These are phyloP conservation scores for Xylocopa sonorina DNA, from an alignment of 1,140 invertebrate genomes.

Conservation along the genomic window DNA sequence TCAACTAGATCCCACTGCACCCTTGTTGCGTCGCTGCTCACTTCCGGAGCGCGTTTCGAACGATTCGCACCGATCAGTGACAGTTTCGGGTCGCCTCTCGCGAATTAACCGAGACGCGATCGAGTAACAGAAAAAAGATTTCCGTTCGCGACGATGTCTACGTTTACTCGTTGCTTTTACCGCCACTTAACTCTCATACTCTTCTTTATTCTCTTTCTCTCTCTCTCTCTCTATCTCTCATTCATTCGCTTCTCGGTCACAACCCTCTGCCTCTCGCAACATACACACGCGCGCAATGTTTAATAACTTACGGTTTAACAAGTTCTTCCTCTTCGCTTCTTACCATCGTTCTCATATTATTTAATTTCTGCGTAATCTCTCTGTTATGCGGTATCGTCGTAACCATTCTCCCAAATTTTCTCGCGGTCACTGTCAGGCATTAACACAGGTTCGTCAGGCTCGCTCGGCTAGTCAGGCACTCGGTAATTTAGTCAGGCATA, in stretches of 20 bases:
- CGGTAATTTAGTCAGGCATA: background rate
- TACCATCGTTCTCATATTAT: background rate
- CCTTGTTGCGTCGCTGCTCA: conserved; percentile 3
- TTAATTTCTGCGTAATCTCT: conserved; percentile 36
- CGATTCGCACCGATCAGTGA: background rate
- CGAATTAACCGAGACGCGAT: conserved; percentile 32
- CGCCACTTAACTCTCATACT: conserved; percentile 25
- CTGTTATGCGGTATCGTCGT: conserved; percentile 6
- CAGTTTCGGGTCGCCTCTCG: conserved; percentile 5
- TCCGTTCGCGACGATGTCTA: conserved; percentile 5
- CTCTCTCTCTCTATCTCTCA: background rate
- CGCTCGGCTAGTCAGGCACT: conserved; percentile 5
- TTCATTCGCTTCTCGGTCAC: background rate
- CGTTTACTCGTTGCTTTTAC: conserved; percentile 44
- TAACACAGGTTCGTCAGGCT: background rate
- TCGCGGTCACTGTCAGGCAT: background rate
- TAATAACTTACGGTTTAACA: conserved; percentile 35
- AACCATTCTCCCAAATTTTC: background rate
- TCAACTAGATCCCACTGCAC: too few species aligned
- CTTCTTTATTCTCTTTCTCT: background rate
- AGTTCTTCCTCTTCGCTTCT: conserved; percentile 7
- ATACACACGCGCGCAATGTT: conserved; percentile 21
- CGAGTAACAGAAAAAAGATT: conserved; percentile 36
- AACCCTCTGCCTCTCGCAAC: background rate
- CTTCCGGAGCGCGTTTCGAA: background rate